Conservation (phyloP, 1,140 invertebrate genomes). For the Musca domestica region DNA sequence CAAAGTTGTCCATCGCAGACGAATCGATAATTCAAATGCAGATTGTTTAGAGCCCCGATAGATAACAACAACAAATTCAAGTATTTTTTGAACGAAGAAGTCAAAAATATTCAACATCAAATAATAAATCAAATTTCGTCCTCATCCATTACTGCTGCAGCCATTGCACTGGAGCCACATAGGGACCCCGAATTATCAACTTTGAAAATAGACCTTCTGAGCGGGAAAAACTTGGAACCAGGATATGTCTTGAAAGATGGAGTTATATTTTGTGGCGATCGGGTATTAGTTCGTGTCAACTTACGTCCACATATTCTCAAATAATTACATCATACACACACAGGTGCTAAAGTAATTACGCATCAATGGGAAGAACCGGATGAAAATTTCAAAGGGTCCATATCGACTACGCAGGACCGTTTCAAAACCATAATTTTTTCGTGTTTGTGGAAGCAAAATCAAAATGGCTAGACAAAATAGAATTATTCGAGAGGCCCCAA, state of each 20-base stretch:
- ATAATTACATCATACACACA: slow-evolving; percentile 4
- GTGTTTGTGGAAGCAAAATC: slow-evolving; percentile 41
- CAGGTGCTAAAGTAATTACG: not conserved
- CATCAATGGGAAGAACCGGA: slow-evolving; percentile 11
- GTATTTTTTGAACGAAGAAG: not conserved
- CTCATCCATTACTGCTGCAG: not conserved
- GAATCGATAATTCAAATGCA: slow-evolving; percentile 2
- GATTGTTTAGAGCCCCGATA: slow-evolving; percentile 22
- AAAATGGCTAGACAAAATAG: slow-evolving; percentile 45
- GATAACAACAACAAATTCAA: slow-evolving; percentile 7
- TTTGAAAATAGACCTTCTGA: not conserved
- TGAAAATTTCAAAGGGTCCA: slow-evolving; percentile 17
- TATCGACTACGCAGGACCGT: slow-evolving; percentile 40
- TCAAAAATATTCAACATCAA: not conserved
- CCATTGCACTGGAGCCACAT: slow-evolving; percentile 3
- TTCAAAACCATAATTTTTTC: slow-evolving; percentile 33
- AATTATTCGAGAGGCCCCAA: not conserved
- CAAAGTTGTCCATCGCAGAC: not conserved
- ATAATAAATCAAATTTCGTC: slow-evolving; percentile 20
- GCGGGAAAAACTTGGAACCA: not conserved
- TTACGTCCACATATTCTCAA: not conserved
- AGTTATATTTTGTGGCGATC: too few relatives aligned
- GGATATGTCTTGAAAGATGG: not conserved
- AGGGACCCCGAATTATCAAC: not conserved
- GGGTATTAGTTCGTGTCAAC: too few relatives aligned